Percentiles rank a stretch among this genome's conserved stretches.
Evolutionary conservation across 1,140 invertebrate species (phyloP).

Genomic region (Notospermus geniculatus): DNA sequence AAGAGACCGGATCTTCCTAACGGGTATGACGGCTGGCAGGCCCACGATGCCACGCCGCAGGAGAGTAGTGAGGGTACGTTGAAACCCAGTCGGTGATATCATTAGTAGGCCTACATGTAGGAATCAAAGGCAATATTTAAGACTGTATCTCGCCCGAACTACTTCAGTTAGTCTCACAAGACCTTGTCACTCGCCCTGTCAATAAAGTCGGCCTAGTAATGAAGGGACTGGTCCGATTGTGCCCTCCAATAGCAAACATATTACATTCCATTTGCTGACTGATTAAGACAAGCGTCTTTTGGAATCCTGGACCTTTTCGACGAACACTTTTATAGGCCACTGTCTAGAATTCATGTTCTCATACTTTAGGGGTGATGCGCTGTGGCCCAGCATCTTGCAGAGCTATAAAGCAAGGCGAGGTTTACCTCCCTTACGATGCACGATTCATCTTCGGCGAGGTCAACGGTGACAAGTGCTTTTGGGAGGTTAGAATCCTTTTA

Average conservation of each 20-base stretch:
- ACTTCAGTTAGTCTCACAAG: neutral
- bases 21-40: constrained; percentile 86
- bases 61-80: constrained; percentile 66
- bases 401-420: constrained; percentile 77
- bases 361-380: constrained; percentile 62
- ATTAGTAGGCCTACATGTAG: neutral
- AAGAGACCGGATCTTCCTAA: constrained; percentile 74
- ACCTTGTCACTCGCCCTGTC: no score
- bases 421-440: constrained; percentile 74
- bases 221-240: no score
- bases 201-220: no score
- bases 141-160: neutral
- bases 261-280: no score
- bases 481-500: neutral
- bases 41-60: constrained; percentile 89
- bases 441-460: constrained; percentile 78
- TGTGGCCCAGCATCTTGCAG: constrained; percentile 71
- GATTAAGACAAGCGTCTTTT: no score
- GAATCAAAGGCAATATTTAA: no score
- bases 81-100: no score
- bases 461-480: constrained; percentile 6
- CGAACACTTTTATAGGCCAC: no score
- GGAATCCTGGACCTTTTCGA: no score
- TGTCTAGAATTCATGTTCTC: no score
- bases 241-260: no score